Conservation (phyloP, 2,888 invertebrate genomes). For the Malthinus flaveolus region DNA sequence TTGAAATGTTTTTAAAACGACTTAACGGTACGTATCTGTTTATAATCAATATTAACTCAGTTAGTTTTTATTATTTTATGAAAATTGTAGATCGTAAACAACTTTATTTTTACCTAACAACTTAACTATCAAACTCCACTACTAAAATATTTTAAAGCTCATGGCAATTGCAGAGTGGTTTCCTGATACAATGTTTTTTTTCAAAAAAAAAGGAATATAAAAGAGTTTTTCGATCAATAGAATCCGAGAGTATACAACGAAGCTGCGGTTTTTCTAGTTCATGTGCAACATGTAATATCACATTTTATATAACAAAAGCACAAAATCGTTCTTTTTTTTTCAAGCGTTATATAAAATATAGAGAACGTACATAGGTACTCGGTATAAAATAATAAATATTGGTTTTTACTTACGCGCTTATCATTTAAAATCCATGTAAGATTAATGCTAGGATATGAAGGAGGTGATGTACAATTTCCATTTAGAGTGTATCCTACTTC, state of each 20-base stretch:
- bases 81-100: slow-evolving; percentile 1
- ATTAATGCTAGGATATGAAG: slow-evolving; percentile 69
- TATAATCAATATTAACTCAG: no score
- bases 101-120: slow-evolving; percentile 3
- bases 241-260: background rate
- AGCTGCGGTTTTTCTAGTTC: background rate
- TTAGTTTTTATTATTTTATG: slow-evolving; percentile 3
- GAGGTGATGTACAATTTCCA: slow-evolving; percentile 70
- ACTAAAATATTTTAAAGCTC: slow-evolving; percentile 7
- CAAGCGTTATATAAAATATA: no score
- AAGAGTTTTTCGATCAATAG: slow-evolving; percentile 1
- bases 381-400: no score
- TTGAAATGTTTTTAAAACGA: no score
- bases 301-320: no score
- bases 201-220: slow-evolving; percentile 1
- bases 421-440: slow-evolving; percentile 73
- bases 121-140: background rate
- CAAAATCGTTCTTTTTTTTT: no score
- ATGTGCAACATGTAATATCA: background rate
- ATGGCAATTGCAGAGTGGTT: slow-evolving; percentile 3
- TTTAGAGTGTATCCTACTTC: slow-evolving; percentile 69
- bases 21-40: no score
- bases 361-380: no score
- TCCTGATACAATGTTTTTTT: slow-evolving; percentile 2
- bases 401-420: slow-evolving; percentile 55